Evolutionary conservation across 2,888 invertebrate genomes (phyloP).

Genomic region (Herminia tarsipennalis): DNA sequence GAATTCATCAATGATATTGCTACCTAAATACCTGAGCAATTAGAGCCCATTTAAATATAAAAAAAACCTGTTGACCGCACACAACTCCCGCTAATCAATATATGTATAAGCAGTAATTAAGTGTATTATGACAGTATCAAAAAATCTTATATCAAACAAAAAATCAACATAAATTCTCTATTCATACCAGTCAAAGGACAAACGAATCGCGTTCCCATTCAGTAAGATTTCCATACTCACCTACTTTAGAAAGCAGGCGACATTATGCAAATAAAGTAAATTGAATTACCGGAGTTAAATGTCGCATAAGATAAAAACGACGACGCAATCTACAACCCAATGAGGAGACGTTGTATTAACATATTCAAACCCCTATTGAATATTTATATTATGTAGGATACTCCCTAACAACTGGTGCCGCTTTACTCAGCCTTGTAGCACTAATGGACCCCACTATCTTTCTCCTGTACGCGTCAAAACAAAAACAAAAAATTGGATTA

Average conservation of each 20-base stretch:
- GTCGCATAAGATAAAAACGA: conserved; percentile 86
- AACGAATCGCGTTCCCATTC: conserved; percentile 44
- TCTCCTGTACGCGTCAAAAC: conserved; percentile 64
- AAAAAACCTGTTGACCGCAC: no score
- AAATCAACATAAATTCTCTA: conserved; percentile 41
- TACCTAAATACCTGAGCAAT: no score
- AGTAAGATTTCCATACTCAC: conserved; percentile 79
- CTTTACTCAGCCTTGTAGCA: conserved; percentile 73
- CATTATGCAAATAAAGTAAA: conserved; percentile 85
- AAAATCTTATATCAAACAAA: conserved; percentile 24
- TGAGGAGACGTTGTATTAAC: conserved; percentile 82
- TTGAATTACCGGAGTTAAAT: conserved; percentile 86
- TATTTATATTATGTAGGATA: conserved; percentile 76
- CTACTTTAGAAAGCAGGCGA: conserved; percentile 76
- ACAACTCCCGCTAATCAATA: no score
- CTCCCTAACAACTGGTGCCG: conserved; percentile 48
- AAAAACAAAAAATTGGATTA: conserved; percentile 67
- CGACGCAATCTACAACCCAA: conserved; percentile 84
- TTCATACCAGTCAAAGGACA: conserved; percentile 48
- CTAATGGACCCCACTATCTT: conserved; percentile 77
- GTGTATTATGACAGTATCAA: no score
- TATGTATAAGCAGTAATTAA: no score
- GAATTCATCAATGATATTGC: no score
- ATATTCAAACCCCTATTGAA: conserved; percentile 84
- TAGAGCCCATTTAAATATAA: no score